Evolutionary conservation across 2,888 invertebrate genomes (phyloP).

Genomic region (Glyphotaelius pellucidus): DNA sequence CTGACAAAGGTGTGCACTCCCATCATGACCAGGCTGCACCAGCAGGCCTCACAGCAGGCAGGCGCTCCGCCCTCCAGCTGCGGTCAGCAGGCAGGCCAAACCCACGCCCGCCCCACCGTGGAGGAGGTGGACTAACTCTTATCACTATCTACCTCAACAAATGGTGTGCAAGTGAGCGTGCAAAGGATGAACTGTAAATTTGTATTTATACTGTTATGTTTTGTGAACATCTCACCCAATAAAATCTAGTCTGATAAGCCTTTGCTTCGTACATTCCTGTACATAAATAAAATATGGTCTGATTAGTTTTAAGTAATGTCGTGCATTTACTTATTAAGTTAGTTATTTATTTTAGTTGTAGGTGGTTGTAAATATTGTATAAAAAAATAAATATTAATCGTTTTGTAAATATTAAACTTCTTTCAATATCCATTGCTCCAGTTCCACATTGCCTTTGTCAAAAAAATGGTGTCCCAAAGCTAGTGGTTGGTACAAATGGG

Average conservation of each 20-base stretch:
- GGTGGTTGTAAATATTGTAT: neutral
- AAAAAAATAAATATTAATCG: neutral
- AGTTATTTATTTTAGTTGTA: neutral
- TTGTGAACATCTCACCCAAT: neutral
- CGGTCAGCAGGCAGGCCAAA: slow-evolving; percentile 60
- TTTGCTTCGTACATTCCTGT: neutral
- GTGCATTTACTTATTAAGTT: neutral
- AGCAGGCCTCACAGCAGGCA: neutral
- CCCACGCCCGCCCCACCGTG: slow-evolving; percentile 69
- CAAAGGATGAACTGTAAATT: neutral
- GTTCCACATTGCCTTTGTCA: no score
- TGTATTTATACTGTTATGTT: neutral
- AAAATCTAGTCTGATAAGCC: neutral
- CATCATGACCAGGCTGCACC: slow-evolving; percentile 71
- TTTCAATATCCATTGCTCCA: no score
- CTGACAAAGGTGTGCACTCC: slow-evolving; percentile 79
- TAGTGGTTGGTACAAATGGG: no score
- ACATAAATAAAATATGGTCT: neutral
- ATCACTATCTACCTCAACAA: neutral
- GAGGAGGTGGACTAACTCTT: slow-evolving; percentile 71
- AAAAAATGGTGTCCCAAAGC: no score
- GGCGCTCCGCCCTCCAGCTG: slow-evolving; percentile 64
- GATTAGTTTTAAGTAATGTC: neutral
- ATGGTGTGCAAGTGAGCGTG: neutral
- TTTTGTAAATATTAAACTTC: neutral